Base-by-base conservation (phyloP, 2,797 vertebrate species). In the Myotis daubentonii region DNA sequence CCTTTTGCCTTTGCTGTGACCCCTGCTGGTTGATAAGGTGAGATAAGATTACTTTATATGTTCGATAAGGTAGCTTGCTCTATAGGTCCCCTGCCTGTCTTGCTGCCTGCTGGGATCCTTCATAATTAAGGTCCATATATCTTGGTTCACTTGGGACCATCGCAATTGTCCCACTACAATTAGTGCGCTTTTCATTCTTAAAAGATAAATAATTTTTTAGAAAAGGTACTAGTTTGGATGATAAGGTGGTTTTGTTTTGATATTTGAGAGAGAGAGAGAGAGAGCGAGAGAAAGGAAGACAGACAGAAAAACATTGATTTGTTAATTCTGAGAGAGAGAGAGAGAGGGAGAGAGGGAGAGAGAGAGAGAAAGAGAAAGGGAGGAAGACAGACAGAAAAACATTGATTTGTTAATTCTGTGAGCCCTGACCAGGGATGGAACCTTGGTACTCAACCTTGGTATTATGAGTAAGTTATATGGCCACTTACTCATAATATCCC, bases 121-220 rank as follows among this genome's bases (percentile, higher is more conserved):
- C 44, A 81, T 91, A 76, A 71, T 49, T 79, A 41, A 78, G 65
- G 8, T 75, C 23, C 41, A 15, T 70, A 23, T 87, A 57, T 79
- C 55, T 16, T 83, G 76, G 28, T 70, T 53, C 92, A 70, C 23
- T 81, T 76, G 82, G 13, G 72, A 87, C 33, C 6, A 0, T 89
- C 30, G 28, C 70, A 76, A 30, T 79, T 93, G 87, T 30, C 30
- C 38, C 33, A 62, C 28, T 85, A 15, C 23, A 71, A 76, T 51
- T 62, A 94, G 49, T 38, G 28, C 1, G 87, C 49, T 38, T 92
- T 94, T 91, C 36, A 66, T 93, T 94, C 62, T 88, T 93, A 60
- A 60, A 62, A 15, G 28, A 62, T 5, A 62, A 62, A 28, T 28
- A 60, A 30, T 62, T 62, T 62, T 62, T 62, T 30, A 62, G 28